These are phyloP conservation scores for Gorilla gorilla DNA, from an alignment of 2,113 vertebrate genomes.

Conservation along the genomic window DNA sequence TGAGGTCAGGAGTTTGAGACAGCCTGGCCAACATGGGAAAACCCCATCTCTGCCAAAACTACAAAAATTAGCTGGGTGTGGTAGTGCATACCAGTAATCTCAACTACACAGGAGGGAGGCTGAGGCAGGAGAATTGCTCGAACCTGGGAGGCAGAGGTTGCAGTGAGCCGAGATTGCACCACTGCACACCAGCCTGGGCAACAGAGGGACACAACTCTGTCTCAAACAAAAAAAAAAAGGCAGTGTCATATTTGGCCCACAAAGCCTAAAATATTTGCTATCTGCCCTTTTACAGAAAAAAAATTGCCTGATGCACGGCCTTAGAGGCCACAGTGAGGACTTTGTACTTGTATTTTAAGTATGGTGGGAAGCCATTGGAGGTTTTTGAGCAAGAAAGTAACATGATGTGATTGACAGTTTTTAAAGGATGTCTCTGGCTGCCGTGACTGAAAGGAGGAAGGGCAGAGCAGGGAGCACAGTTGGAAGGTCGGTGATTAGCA, in stretches of 20 bases:
- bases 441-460: neutral
- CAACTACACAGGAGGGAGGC: too few relatives aligned
- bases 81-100: too few relatives aligned
- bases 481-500: fast-evolving
- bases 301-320: neutral
- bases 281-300: neutral
- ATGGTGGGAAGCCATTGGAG: neutral
- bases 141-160: too few relatives aligned
- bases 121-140: too few relatives aligned
- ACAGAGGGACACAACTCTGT: too few relatives aligned
- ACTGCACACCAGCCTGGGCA: too few relatives aligned
- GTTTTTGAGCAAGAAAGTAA: neutral
- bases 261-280: neutral
- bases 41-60: too few relatives aligned
- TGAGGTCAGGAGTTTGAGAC: too few relatives aligned
- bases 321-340: neutral
- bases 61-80: too few relatives aligned
- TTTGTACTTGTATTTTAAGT: neutral
- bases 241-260: neutral
- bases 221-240: neutral
- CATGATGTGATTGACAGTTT: neutral
- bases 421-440: neutral
- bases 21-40: too few relatives aligned
- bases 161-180: too few relatives aligned
- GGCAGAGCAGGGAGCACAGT: too few relatives aligned